These are phyloP conservation scores for Tinamus guttatus DNA, from an alignment of 2,113 vertebrate species.

Conservation along the genomic window DNA sequence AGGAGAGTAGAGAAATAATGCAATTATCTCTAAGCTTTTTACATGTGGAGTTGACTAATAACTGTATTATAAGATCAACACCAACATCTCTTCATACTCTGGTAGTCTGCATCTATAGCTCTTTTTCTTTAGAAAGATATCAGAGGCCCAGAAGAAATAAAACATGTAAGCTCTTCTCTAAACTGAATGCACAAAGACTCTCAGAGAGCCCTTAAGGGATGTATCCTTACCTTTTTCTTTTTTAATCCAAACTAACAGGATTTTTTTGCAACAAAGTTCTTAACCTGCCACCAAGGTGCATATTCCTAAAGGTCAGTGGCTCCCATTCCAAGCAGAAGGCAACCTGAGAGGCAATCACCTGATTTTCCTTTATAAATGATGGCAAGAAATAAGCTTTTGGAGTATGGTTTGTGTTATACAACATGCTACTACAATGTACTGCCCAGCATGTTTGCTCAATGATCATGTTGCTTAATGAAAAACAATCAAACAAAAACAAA, in stretches of 20 bases:
- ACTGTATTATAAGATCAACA: background rate
- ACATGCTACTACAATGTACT: background rate
- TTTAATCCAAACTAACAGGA: accelerated
- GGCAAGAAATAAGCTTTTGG: background rate
- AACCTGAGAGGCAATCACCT: background rate
- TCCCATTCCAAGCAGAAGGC: background rate
- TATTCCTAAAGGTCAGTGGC: background rate
- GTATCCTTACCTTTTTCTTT: background rate
- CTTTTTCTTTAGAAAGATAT: background rate
- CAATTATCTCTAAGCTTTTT: background rate
- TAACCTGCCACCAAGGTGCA: background rate
- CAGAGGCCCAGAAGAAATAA: background rate
- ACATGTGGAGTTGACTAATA: background rate
- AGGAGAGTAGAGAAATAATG: background rate
- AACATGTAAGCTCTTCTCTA: background rate
- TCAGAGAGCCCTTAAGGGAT: background rate
- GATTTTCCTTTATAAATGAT: background rate
- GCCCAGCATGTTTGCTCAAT: background rate
- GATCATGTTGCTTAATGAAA: background rate
- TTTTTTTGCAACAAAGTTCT: background rate
- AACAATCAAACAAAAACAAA: background rate
- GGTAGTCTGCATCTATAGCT: background rate
- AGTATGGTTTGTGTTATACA: background rate
- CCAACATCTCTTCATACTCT: background rate
- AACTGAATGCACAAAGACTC: background rate